phyloP scores from a whole-genome alignment of 2,113 vertebrate species.

The Sinocyclocheilus anshuiensis region DNA sequence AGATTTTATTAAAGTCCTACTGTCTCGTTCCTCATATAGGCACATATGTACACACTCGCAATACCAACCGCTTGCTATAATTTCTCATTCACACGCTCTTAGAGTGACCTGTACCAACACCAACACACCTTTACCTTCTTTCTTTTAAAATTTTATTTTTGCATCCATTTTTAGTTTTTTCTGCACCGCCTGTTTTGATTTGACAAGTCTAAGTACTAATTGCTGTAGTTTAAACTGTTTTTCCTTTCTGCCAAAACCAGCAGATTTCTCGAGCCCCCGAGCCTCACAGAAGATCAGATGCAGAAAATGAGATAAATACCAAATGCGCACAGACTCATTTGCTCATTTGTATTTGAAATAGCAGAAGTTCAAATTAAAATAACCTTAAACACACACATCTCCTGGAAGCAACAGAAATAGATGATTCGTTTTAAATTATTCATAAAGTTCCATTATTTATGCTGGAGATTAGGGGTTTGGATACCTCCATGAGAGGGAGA shows the following conservation, averaged over 20 bases:
- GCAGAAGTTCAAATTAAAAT: constrained; percentile 77
- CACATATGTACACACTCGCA: background rate
- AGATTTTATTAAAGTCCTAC: constrained; percentile 75
- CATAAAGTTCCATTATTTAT: constrained; percentile 81
- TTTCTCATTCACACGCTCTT: background rate
- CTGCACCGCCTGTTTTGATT: constrained; percentile 29
- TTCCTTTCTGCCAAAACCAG: constrained; percentile 59
- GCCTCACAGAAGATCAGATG: constrained; percentile 56
- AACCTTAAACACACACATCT: constrained; percentile 77
- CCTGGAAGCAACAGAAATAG: constrained; percentile 70
- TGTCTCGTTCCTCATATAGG: constrained; percentile 33
- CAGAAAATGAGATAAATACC: constrained; percentile 59
- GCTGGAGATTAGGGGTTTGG: constrained; percentile 78
- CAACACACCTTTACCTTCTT: background rate
- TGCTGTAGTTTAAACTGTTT: constrained; percentile 55
- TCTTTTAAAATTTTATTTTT: background rate
- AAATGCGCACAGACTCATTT: constrained; percentile 69
- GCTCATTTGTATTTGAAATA: constrained; percentile 72
- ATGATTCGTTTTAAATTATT: constrained; percentile 79
- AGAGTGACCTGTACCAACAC: background rate
- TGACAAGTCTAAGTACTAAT: constrained; percentile 62
- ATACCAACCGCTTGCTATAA: background rate
- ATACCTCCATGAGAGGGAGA: constrained; percentile 65
- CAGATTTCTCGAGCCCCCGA: constrained; percentile 52
- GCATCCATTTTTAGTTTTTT: background rate